Conservation (phyloP, 2,888 invertebrate species). For the Punctoribates punctum region DNA sequence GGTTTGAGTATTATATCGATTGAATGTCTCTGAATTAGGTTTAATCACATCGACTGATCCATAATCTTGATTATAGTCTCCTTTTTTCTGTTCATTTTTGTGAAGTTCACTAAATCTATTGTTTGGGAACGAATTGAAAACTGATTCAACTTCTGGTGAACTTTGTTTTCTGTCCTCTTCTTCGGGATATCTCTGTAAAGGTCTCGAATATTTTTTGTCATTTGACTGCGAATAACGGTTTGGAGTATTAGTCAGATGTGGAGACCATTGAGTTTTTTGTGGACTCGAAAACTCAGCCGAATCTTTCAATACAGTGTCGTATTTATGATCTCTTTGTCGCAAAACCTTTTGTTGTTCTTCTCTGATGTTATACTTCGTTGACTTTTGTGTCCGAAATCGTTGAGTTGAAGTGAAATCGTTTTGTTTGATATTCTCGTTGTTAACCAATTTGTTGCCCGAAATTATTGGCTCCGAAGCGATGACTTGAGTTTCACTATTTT, state of each 20-base stretch:
- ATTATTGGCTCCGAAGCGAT: neutral
- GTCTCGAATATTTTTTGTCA: neutral
- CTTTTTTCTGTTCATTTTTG: neutral
- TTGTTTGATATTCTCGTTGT: too few relatives aligned
- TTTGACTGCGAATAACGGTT: neutral
- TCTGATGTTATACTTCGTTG: neutral
- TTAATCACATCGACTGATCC: neutral
- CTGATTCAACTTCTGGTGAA: neutral
- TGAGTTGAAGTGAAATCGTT: neutral
- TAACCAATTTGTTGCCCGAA: neutral
- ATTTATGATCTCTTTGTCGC: neutral
- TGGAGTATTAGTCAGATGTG: neutral
- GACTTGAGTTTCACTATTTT: neutral
- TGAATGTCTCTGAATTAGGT: neutral
- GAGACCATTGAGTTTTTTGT: neutral
- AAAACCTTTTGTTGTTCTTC: conserved; percentile 1
- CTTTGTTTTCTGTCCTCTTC: conserved; percentile 1
- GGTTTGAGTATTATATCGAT: too few relatives aligned
- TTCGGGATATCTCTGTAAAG: neutral
- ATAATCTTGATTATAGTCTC: neutral
- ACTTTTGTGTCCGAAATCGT: neutral
- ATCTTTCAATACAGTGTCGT: neutral
- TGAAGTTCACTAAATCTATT: neutral
- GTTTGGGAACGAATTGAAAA: neutral
- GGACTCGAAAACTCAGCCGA: neutral